Evolutionary conservation across 37 sponge, comb jelly and placozoan genomes (phyloP).

Genomic region (Haliclona indistincta): DNA sequence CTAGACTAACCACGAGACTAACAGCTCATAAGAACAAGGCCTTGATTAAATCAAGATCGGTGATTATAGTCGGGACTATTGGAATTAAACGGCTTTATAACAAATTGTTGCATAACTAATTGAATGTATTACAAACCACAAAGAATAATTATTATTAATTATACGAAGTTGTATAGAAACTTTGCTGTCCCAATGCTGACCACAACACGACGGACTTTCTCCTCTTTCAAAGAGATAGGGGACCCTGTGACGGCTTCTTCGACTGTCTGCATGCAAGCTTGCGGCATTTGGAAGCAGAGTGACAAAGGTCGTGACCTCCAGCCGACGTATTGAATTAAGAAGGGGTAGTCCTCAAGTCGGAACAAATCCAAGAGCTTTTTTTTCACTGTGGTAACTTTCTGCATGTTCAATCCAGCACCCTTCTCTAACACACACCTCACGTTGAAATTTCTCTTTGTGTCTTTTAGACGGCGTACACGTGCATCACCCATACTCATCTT

Average conservation of each 20-base stretch:
- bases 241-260: background rate
- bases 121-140: too few relatives aligned
- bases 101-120: too few relatives aligned
- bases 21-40: too few relatives aligned
- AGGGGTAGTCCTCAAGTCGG: background rate
- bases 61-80: too few relatives aligned
- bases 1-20: too few relatives aligned
- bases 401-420: background rate
- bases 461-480: background rate
- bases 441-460: background rate
- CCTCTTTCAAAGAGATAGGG: background rate
- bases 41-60: too few relatives aligned
- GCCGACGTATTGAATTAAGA: background rate
- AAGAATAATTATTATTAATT: background rate
- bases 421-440: background rate
- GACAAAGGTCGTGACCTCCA: background rate
- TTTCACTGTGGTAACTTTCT: background rate
- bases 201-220: background rate
- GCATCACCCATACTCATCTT: background rate
- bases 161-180: background rate
- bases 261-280: background rate
- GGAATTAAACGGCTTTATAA: too few relatives aligned
- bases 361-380: background rate
- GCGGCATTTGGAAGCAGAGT: background rate
- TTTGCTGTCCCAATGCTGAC: constrained; percentile 1